Percentiles rank a stretch among this genome's conserved stretches.
Conservation (phyloP, 2,888 invertebrate species). For the Pyrrhosoma nymphula region DNA sequence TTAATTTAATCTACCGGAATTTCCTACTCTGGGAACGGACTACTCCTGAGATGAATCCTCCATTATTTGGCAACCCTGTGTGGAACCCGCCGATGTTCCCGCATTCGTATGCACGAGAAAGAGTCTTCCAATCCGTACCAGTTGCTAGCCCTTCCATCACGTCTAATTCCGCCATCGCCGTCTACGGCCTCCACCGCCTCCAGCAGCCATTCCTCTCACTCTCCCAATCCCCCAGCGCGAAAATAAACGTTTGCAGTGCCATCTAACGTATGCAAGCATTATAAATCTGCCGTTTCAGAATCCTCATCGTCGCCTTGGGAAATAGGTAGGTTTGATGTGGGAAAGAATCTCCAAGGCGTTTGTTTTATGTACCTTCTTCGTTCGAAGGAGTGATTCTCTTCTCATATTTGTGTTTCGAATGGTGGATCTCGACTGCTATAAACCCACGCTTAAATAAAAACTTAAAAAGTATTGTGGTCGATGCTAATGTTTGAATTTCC, state of each 20-base stretch:
- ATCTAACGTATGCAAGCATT: slow-evolving; percentile 47
- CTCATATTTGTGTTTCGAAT: too few relatives aligned
- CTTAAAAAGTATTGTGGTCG: too few relatives aligned
- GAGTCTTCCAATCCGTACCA: neutral
- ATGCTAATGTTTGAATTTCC: too few relatives aligned
- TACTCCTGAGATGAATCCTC: too few relatives aligned
- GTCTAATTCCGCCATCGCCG: slow-evolving; percentile 1
- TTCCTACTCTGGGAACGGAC: too few relatives aligned
- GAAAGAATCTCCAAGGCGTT: neutral
- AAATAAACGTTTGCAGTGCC: slow-evolving; percentile 46
- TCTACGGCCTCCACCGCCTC: neutral
- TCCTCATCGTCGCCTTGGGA: neutral
- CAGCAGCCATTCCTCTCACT: neutral
- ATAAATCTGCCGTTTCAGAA: slow-evolving; percentile 3
- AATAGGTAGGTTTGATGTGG: neutral
- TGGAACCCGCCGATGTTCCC: neutral
- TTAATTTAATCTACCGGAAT: too few relatives aligned
- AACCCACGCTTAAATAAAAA: too few relatives aligned
- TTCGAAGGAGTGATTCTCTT: neutral
- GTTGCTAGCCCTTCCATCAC: neutral
- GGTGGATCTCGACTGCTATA: too few relatives aligned
- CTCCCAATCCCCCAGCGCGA: neutral
- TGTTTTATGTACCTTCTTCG: neutral
- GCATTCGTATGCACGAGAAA: neutral
- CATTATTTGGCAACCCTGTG: too few relatives aligned